Evolutionary conservation across 2,797 vertebrate species (phyloP).

Genomic region (Carduelis carduelis): DNA sequence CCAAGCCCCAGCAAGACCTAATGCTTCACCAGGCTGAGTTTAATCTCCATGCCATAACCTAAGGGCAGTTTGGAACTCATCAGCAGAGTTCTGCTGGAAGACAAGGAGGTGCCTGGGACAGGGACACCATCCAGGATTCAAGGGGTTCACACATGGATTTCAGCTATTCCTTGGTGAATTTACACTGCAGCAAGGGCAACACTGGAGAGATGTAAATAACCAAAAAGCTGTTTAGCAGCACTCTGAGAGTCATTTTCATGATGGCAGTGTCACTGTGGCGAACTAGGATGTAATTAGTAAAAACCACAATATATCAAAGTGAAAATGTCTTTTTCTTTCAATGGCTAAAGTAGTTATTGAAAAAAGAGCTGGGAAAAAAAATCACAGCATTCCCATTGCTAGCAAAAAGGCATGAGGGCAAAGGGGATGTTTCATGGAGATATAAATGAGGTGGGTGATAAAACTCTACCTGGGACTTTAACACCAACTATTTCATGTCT

Average conservation of each 20-base stretch:
- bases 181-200: neutral
- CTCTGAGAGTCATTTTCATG: neutral
- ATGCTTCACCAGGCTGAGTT: neutral
- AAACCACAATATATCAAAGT: neutral
- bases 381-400: neutral
- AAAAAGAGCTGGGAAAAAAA: neutral
- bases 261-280: accelerated
- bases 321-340: neutral
- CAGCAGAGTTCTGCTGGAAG: neutral
- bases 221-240: neutral
- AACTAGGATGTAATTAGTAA: neutral
- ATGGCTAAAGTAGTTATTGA: neutral
- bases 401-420: neutral
- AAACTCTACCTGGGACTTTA: neutral
- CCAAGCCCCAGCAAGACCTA: neutral
- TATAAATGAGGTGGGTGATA: neutral
- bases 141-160: neutral
- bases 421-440: neutral
- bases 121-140: neutral
- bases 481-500: neutral
- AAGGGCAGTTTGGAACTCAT: neutral
- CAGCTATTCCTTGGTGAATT: neutral
- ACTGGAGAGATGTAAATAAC: neutral
- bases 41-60: neutral
- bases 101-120: accelerated